These are phyloP conservation scores for Ditula angustiorana DNA, from an alignment of 2,888 invertebrate genomes.

Conservation along the genomic window DNA sequence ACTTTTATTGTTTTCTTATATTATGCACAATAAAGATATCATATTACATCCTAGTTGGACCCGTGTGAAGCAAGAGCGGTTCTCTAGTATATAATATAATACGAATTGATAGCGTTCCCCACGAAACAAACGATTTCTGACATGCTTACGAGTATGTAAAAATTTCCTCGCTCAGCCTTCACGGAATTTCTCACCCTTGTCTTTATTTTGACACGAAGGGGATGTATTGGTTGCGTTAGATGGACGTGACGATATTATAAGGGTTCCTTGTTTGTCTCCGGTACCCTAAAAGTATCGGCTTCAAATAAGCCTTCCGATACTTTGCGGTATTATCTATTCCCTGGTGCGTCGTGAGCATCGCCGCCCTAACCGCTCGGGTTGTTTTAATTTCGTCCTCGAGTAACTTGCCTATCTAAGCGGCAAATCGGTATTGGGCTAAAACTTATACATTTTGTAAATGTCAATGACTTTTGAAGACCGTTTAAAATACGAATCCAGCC, in stretches of 20 bases:
- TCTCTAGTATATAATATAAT: no score
- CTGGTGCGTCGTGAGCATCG: constrained; percentile 48
- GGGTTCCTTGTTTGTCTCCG: not conserved
- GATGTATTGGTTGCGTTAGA: not conserved
- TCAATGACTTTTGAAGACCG: no score
- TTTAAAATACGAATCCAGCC: no score
- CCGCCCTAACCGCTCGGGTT: constrained; percentile 53
- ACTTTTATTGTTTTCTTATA: no score
- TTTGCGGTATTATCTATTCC: constrained; percentile 28
- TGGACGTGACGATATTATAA: not conserved
- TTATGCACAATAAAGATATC: no score
- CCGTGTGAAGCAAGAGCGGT: no score
- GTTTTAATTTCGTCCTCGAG: constrained; percentile 64
- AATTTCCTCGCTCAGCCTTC: not conserved
- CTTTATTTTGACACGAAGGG: not conserved
- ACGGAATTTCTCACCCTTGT: not conserved
- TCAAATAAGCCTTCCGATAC: constrained; percentile 22
- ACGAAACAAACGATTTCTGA: not conserved
- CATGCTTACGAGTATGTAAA: not conserved
- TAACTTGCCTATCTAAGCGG: constrained; percentile 58
- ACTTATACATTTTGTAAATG: not conserved
- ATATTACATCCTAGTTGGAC: no score
- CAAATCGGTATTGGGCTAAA: constrained; percentile 51
- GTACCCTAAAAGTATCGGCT: constrained; percentile 23
- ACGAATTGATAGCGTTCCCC: not conserved